phyloP scores from a whole-genome alignment of 2,888 invertebrate species.

The Watsonalla cultraria region DNA sequence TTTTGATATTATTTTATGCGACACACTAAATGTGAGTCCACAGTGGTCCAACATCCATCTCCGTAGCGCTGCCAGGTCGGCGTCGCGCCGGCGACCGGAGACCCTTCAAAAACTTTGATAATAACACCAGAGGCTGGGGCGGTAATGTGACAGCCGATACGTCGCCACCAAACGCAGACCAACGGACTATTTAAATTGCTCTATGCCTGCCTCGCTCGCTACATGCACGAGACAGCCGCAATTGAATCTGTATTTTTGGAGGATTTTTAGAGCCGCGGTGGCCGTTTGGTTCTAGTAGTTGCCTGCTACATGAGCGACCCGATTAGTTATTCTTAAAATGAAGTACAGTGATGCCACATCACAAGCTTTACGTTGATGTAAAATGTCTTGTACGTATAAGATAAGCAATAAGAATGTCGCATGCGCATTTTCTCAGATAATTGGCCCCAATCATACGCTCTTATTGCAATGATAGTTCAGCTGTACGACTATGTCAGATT shows the following conservation, averaged over 20 bases:
- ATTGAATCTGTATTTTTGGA: not conserved
- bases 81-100: slow-evolving; percentile 66
- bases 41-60: slow-evolving; percentile 29
- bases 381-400: no score
- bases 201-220: not conserved
- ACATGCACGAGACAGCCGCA: not conserved
- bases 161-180: slow-evolving; percentile 56
- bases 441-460: no score
- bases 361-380: no score
- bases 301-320: no score
- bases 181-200: slow-evolving; percentile 53
- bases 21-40: slow-evolving; percentile 32
- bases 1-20: not conserved
- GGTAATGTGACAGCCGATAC: slow-evolving; percentile 79
- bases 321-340: no score
- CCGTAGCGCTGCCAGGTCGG: slow-evolving; percentile 37
- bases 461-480: no score
- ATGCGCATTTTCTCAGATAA: no score
- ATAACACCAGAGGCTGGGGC: slow-evolving; percentile 58
- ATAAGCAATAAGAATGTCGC: no score
- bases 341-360: no score
- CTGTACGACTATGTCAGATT: no score
- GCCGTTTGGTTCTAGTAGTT: no score
- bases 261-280: not conserved
- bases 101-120: slow-evolving; percentile 78